Conservation (phyloP, 2,797 vertebrate species). For the Prunella strophiata region DNA sequence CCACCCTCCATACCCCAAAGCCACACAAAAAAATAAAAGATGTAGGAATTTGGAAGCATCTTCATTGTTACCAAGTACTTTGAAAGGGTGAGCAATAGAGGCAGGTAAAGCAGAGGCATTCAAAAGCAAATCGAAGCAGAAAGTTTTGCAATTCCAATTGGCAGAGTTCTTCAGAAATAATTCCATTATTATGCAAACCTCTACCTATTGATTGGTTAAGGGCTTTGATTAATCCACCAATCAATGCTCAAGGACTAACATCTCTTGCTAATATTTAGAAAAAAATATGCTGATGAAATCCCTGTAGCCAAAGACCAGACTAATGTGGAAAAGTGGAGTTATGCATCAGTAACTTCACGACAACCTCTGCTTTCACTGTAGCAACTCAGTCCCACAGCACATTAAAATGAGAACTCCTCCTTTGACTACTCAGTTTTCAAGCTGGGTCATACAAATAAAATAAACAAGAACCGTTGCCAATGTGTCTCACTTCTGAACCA, state of each 20-base stretch:
- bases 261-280: neutral
- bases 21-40: neutral
- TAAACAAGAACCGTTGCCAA: neutral
- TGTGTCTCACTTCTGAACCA: neutral
- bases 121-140: neutral
- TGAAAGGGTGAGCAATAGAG: neutral
- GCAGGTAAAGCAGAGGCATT: neutral
- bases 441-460: conserved; percentile 19
- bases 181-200: neutral
- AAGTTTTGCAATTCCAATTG: neutral
- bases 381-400: neutral
- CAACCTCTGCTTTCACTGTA: neutral
- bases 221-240: conserved; percentile 9
- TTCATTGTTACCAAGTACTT: neutral
- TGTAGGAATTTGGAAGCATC: neutral
- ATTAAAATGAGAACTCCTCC: conserved; percentile 29
- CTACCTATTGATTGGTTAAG: neutral
- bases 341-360: neutral
- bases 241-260: neutral
- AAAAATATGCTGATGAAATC: neutral
- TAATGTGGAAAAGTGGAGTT: neutral
- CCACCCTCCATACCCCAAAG: neutral
- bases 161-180: neutral
- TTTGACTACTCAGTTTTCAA: conserved; percentile 27
- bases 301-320: neutral